Conservation (phyloP, 2,797 vertebrate genomes). For the Scomberomorus guttatus region DNA sequence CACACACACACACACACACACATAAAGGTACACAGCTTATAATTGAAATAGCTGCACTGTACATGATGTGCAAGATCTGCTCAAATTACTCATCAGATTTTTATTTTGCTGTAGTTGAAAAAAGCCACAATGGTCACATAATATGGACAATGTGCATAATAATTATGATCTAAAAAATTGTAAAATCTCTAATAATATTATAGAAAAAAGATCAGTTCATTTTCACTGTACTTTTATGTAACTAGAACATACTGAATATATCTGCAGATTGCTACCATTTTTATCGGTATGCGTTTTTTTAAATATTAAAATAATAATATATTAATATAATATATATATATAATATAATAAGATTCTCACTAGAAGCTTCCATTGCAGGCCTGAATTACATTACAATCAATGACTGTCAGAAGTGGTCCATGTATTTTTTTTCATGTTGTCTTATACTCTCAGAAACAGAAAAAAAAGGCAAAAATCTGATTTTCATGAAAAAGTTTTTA, state of each 20-base stretch:
- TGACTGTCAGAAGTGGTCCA: background rate
- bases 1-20: background rate
- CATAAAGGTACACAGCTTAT: background rate
- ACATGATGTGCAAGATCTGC: background rate
- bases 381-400: background rate
- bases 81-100: background rate
- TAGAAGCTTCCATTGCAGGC: background rate
- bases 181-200: no score
- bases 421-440: background rate
- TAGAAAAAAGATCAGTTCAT: background rate
- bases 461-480: background rate
- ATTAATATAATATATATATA: no score
- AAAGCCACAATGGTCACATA: background rate
- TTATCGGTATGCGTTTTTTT: background rate
- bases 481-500: background rate
- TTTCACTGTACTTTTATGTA: background rate
- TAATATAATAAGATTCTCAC: background rate
- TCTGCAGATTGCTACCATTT: background rate
- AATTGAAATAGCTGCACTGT: no score
- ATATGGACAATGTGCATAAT: background rate
- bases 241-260: background rate
- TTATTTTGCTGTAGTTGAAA: constrained; percentile 10
- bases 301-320: no score
- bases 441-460: background rate
- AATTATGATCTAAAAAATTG: background rate